Evolutionary conservation across 2,888 invertebrate genomes (phyloP).

Genomic region (Nipponacmea schrenckii): DNA sequence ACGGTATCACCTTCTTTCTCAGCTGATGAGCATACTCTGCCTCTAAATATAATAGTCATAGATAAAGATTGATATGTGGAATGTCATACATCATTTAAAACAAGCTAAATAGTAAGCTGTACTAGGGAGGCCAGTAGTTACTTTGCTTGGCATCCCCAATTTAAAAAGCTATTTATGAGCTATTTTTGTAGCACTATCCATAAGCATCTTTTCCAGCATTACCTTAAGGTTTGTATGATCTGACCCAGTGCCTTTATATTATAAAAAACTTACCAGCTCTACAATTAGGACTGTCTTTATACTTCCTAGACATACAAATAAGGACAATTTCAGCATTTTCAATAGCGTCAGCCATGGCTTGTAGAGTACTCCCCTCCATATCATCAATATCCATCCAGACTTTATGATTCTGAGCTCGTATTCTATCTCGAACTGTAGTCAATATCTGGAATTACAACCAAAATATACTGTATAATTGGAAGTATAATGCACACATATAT

Average conservation of each 20-base stretch:
- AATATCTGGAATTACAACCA: background rate
- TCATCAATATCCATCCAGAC: constrained; percentile 65
- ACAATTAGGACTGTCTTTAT: constrained; percentile 65
- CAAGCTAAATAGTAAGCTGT: background rate
- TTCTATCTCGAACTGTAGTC: background rate
- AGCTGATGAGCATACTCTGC: constrained; percentile 63
- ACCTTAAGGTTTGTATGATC: too few species aligned
- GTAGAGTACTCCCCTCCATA: constrained; percentile 62
- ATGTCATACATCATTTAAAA: background rate
- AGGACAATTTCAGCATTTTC: constrained; percentile 62
- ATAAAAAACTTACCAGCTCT: constrained; percentile 49
- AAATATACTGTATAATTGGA: too few species aligned
- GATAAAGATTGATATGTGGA: background rate
- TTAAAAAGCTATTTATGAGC: too few species aligned
- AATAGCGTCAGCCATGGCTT: constrained; percentile 63
- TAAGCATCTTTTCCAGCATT: too few species aligned
- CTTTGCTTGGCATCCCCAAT: too few species aligned
- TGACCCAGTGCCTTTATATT: background rate
- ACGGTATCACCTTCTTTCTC: constrained; percentile 61
- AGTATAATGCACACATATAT: too few species aligned
- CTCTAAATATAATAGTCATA: constrained; percentile 43
- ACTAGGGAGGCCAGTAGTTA: too few species aligned
- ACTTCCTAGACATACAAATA: constrained; percentile 64
- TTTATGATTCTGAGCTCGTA: constrained; percentile 50
- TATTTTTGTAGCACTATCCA: too few species aligned